A percentile compares a stretch with the other conserved stretches of the same genome.
These are phyloP conservation scores for Hypothenemus hampei DNA, from an alignment of 1,140 invertebrate species.

Conservation along the genomic window DNA sequence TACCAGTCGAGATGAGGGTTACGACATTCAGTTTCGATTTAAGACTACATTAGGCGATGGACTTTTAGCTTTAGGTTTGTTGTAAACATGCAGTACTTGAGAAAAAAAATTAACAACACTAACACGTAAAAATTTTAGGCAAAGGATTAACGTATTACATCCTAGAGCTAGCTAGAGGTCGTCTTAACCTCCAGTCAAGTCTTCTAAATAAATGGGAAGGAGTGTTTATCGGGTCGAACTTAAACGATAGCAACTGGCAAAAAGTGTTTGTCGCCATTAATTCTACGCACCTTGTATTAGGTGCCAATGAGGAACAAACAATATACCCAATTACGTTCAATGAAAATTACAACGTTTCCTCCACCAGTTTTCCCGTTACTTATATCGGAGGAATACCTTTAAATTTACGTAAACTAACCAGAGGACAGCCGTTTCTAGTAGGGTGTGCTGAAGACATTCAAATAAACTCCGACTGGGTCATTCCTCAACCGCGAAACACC, in stretches of 20 bases:
- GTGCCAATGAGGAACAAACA: constrained; percentile 82
- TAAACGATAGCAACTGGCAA: constrained; percentile 85
- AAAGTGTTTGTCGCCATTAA: constrained; percentile 83
- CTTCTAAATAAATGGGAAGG: constrained; percentile 85
- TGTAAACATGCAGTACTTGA: constrained; percentile 38
- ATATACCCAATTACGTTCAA: constrained; percentile 71
- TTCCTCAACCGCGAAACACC: constrained; percentile 29
- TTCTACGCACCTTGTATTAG: constrained; percentile 75
- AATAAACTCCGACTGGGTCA: constrained; percentile 76
- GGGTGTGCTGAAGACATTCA: constrained; percentile 89
- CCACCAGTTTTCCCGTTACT: constrained; percentile 75
- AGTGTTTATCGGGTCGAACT: constrained; percentile 73
- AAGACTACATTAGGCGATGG: constrained; percentile 84
- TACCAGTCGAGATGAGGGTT: constrained; percentile 75
- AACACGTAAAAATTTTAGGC: no score
- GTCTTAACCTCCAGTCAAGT: constrained; percentile 79
- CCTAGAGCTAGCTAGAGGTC: constrained; percentile 71
- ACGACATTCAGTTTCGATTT: constrained; percentile 84
- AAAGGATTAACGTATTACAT: constrained; percentile 78
- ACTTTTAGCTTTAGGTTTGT: constrained; percentile 63
- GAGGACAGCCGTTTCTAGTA: constrained; percentile 71
- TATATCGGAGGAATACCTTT: constrained; percentile 71
- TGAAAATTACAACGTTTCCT: constrained; percentile 65
- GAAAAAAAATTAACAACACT: neutral
- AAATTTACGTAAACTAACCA: constrained; percentile 61